Evolutionary conservation across 92 coral and sea anemone genomes (phyloP).

Genomic region (Zoanthus sansibaricus): DNA sequence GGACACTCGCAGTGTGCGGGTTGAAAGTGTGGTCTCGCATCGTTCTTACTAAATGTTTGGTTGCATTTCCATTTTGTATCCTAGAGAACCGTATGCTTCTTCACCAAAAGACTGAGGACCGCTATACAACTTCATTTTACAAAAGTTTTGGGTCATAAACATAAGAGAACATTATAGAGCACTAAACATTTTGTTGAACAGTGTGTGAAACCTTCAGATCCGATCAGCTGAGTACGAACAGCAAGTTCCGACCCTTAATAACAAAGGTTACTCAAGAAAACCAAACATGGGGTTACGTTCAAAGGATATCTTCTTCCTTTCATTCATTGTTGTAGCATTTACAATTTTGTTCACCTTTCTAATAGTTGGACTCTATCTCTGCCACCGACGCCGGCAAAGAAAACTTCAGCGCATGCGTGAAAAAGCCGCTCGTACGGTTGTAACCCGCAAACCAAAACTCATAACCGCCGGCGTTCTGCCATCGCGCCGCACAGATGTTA

Average conservation of each 20-base stretch:
- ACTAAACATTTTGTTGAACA: not conserved
- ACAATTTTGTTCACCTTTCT: slow-evolving; percentile 19
- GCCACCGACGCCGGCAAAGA: slow-evolving; percentile 38
- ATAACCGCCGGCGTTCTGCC: slow-evolving; percentile 34
- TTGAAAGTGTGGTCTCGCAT: not conserved
- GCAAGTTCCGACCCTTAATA: not conserved
- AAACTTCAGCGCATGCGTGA: slow-evolving; percentile 50
- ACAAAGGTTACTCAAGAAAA: not conserved
- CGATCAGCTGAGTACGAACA: not conserved
- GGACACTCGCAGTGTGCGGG: not conserved
- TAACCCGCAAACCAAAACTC: slow-evolving; percentile 19
- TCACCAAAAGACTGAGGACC: not conserved
- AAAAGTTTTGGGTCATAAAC: not conserved
- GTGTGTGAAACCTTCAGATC: not conserved
- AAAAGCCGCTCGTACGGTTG: slow-evolving; percentile 31
- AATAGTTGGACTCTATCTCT: slow-evolving; percentile 30
- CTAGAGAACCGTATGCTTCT: not conserved
- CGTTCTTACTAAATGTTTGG: not conserved
- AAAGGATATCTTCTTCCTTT: slow-evolving; percentile 8
- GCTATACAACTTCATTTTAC: not conserved
- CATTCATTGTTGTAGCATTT: not conserved
- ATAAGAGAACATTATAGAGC: not conserved
- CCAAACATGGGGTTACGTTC: not conserved
- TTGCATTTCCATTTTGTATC: not conserved
- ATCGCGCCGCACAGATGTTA: slow-evolving; percentile 39